Evolutionary conservation across 2,888 invertebrate genomes (phyloP).

Genomic region (Tetragonula carbonaria): DNA sequence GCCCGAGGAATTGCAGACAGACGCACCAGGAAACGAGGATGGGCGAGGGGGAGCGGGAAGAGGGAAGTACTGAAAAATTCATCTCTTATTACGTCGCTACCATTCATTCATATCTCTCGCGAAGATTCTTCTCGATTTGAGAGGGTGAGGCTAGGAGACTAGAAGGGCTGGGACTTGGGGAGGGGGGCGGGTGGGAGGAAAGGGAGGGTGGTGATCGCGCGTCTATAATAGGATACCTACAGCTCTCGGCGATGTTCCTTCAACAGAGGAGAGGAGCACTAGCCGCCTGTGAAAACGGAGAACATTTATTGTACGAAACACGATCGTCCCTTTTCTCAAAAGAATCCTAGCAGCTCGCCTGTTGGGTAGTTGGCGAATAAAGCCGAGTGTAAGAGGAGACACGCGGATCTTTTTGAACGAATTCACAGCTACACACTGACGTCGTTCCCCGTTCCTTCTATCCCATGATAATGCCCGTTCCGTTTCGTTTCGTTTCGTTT

Average conservation of each 20-base stretch:
- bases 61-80: constrained; percentile 43
- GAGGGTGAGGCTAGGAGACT: too few relatives aligned
- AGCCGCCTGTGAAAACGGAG: constrained; percentile 58
- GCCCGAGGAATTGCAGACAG: constrained; percentile 11
- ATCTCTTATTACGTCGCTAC: constrained; percentile 49
- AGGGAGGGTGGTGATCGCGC: constrained; percentile 42
- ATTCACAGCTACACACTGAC: constrained; percentile 24
- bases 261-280: constrained; percentile 18
- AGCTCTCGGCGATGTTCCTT: constrained; percentile 41
- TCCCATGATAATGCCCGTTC: constrained; percentile 31
- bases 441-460: constrained; percentile 28
- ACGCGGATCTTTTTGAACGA: constrained; percentile 34
- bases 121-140: constrained; percentile 33
- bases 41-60: too few relatives aligned
- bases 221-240: constrained; percentile 57
- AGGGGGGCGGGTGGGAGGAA: too few relatives aligned
- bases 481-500: not conserved
- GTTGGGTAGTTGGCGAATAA: constrained; percentile 49
- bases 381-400: constrained; percentile 47
- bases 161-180: not conserved
- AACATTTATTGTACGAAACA: constrained; percentile 65
- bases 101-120: constrained; percentile 45
- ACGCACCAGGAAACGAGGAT: not conserved
- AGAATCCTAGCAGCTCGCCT: constrained; percentile 54
- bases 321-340: constrained; percentile 52